Evolutionary conservation across 1,140 invertebrate genomes (phyloP).

Genomic region (Aphaenogaster rudis): DNA sequence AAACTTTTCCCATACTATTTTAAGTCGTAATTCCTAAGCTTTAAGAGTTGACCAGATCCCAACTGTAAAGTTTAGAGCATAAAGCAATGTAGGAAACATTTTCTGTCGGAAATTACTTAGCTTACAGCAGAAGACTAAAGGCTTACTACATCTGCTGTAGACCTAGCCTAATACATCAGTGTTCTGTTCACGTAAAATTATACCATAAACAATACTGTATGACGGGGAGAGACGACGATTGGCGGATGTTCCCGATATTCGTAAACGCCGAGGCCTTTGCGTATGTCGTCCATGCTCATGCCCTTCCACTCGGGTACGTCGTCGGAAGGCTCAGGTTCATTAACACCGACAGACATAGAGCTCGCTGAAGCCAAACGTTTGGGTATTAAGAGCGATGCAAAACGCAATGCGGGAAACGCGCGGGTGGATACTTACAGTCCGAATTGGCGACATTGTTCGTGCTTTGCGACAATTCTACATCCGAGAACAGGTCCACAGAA

Average conservation of each 20-base stretch:
- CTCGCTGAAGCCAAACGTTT: constrained; percentile 69
- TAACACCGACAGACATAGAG: constrained; percentile 71
- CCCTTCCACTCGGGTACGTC: constrained; percentile 84
- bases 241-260: constrained; percentile 82
- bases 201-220: constrained; percentile 84
- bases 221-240: constrained; percentile 80
- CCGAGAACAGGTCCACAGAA: constrained; percentile 79
- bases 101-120: too few species aligned
- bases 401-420: constrained; percentile 37
- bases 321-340: constrained; percentile 78
- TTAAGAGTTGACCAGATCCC: too few species aligned
- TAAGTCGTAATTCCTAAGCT: too few species aligned
- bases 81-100: too few species aligned
- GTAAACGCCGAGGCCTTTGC: constrained; percentile 79
- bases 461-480: constrained; percentile 70
- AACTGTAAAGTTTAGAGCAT: too few species aligned
- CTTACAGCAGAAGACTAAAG: too few species aligned
- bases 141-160: too few species aligned
- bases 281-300: constrained; percentile 84
- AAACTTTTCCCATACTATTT: too few species aligned
- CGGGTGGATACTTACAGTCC: constrained; percentile 22
- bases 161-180: neutral
- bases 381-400: constrained; percentile 63
- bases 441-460: constrained; percentile 46
- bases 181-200: constrained; percentile 34